Evolutionary conservation across 2,113 vertebrate species (phyloP).

Genomic region (Cettia cetti): DNA sequence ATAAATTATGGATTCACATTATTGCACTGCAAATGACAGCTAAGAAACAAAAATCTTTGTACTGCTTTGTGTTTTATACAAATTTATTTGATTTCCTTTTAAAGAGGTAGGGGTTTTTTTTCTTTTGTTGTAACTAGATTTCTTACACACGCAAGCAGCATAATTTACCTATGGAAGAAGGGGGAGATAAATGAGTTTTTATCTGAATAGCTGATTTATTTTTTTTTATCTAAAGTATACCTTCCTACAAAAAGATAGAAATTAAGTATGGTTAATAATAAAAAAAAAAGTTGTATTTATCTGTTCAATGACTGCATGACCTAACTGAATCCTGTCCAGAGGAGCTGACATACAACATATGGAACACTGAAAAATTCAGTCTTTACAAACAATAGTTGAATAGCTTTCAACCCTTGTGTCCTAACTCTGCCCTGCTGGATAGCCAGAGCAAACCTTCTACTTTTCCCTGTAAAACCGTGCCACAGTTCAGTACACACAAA

Average conservation of each 20-base stretch:
- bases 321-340: not conserved
- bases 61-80: not conserved
- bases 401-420: not conserved
- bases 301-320: not conserved
- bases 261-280: not conserved
- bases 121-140: not conserved
- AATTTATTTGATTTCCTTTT: not conserved
- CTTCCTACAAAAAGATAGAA: not conserved
- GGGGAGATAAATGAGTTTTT: rapidly evolving
- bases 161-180: not conserved
- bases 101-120: not conserved
- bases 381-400: not conserved
- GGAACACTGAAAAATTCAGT: not conserved
- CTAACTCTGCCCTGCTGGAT: not conserved
- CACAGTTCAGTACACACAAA: not conserved
- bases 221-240: not conserved
- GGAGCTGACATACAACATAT: not conserved
- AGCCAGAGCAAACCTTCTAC: not conserved
- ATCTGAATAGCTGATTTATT: not conserved
- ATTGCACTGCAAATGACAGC: not conserved
- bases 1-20: not conserved
- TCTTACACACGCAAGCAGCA: not conserved
- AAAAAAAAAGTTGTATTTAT: not conserved
- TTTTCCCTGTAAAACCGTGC: not conserved
- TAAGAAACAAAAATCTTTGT: not conserved